Percentiles rank a stretch among this genome's conserved stretches.
Evolutionary conservation across 2,113 vertebrate species (phyloP).

Genomic region (Boleophthalmus pectinirostris): DNA sequence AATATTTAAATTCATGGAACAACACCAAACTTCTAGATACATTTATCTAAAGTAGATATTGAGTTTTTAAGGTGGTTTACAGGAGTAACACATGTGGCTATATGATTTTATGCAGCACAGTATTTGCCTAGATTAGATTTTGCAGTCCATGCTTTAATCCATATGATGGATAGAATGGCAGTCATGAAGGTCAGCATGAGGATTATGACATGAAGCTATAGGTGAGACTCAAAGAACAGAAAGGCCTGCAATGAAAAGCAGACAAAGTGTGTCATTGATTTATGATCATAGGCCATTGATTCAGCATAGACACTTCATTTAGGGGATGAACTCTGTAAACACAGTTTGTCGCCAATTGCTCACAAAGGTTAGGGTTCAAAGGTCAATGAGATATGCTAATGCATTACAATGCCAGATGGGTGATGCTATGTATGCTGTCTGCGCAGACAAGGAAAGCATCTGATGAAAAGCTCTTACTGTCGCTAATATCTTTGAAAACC

Average conservation of each 20-base stretch:
- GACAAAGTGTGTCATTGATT: constrained; percentile 31
- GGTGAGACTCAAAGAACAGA: constrained; percentile 20
- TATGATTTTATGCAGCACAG: constrained; percentile 4
- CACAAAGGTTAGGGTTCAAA: constrained; percentile 42
- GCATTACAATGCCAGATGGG: constrained; percentile 10
- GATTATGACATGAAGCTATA: constrained; percentile 18
- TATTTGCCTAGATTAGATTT: constrained; percentile 32
- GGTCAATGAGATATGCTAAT: constrained; percentile 22
- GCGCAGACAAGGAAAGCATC: not conserved
- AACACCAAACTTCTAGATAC: too few relatives aligned
- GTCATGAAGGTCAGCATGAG: constrained; percentile 28
- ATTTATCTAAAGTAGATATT: too few relatives aligned
- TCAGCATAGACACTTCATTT: constrained; percentile 18
- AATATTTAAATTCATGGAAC: too few relatives aligned
- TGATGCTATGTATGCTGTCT: not conserved
- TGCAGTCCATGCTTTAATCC: constrained; percentile 48
- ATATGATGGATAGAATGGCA: constrained; percentile 32
- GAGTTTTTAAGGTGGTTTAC: too few relatives aligned
- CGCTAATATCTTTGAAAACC: not conserved
- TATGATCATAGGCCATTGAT: constrained; percentile 36
- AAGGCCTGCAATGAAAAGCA: not conserved
- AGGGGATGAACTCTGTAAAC: constrained; percentile 22
- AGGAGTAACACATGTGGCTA: constrained; percentile 2
- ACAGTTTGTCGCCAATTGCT: not conserved
- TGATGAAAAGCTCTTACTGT: not conserved